Base-by-base conservation (phyloP, 1,140 invertebrate species). In the Leptopilina clavipes region DNA sequence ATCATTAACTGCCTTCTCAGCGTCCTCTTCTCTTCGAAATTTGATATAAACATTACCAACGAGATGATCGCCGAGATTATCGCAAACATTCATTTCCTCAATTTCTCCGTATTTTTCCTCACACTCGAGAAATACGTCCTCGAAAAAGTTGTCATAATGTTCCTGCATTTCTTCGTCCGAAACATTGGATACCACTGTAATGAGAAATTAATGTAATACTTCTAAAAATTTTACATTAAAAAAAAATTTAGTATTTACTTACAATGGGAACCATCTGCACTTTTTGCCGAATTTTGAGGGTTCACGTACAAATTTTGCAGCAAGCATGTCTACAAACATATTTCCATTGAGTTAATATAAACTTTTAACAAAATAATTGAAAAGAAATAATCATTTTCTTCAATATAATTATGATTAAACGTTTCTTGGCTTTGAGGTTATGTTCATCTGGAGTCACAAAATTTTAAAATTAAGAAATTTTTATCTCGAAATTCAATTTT, bases 21-120 rank as follows among this genome's bases (percentile, higher is more conserved):
- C 98, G 92, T 99, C 98, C 89, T 99, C 98, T 91, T 99, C 98
- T 82, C 96, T 93, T n/a, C 97, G 95, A 90, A 99, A 99, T 95
- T 99, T 99, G 54, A 99, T 98, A 89, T 99, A 99, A 54, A 99
- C 98, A 93, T 99, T 99, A 73, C 98, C 98, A 71, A 99, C 98
- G 52, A 99, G 91, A 90, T 99, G 98, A 89, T 99, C 98, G 43
- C 98, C 98, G 72, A 99, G 93, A 91, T 99, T 99, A 89, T 99
- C 98, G 92, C 98, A 99, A 22, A 99, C 98, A 92, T 99, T 99
- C 98, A 99, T 99, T 90, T 99, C 98, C 92, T 99, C 98, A 85
- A 99, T 99, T 91, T 99, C 98, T 0, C 98, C 98, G 92, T 99
- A 99, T 92, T 98, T 99, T 85, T 98, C 97, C 91, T 99, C 98